Base-by-base conservation (phyloP, 2,888 invertebrate genomes). In the Neocrepidodera transversa region DNA sequence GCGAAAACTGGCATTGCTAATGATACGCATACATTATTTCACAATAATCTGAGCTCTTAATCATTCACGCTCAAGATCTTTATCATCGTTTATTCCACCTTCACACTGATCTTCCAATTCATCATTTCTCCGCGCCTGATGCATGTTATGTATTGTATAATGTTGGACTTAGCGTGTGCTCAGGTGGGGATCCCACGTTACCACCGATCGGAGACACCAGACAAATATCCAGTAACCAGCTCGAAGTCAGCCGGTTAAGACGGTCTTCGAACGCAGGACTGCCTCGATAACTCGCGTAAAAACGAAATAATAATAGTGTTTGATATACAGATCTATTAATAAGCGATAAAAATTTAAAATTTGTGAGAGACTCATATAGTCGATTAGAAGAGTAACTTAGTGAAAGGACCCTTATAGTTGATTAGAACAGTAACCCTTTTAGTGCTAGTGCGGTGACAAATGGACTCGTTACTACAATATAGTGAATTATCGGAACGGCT, bases 401-500 rank as follows among this genome's bases (percentile, higher is more conserved):
- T 4, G 28, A 20, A 32, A 36, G 48, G 48, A 58, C 30, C 23
- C 32, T 10, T 6, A 38, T 38, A 38, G 16, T 38, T 23, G 40
- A 40, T 40, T 40, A 43, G 43, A 20, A 43, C 26, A 43, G 23
- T 10, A 43, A 49, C 32, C 13, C 36, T 26, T 10, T 50, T 38
- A 18, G 28, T 18, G 10, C 26, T 58, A 38, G 38, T 53, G 28
- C 38, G 58, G 65, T 66, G 65, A 53, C 47, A 54, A 60, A 75
- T 75, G 75, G 74, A 74, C 68, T 72, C 74, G 14, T 67, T 75
- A 45, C 63, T 75, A 18, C 72, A 74, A 43, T 73, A 78, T 63
- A 74, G 76, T 48, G 77, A 77, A 60, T 65, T 80, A 18, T 76
- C 78, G 3, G 71, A 78, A 64, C 70, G 79, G 51, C 71, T 79